These are phyloP conservation scores for Polymixis flavicincta DNA, from an alignment of 2,888 invertebrate species.

Conservation along the genomic window DNA sequence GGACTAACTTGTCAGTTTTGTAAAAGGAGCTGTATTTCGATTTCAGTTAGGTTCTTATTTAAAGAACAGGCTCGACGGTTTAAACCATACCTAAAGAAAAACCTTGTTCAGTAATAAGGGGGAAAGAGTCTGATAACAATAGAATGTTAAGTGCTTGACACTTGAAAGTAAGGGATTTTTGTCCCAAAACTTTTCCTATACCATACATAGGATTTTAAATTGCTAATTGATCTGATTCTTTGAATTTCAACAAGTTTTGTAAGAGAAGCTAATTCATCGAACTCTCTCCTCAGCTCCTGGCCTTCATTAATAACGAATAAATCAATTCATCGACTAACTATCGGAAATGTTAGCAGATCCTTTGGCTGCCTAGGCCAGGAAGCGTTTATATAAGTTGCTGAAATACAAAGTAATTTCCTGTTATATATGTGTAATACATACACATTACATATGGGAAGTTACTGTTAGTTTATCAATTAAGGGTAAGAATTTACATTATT, in stretches of 20 bases:
- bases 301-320: constrained; percentile 49
- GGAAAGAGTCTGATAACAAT: too few relatives aligned
- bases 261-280: constrained; percentile 1
- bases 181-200: too few relatives aligned
- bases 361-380: constrained; percentile 40
- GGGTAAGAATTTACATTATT: constrained; percentile 8
- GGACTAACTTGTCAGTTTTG: too few relatives aligned
- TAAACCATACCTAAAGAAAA: too few relatives aligned
- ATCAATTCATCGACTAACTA: constrained; percentile 35
- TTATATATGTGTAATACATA: constrained; percentile 46
- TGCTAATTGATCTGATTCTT: neutral
- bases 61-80: too few relatives aligned
- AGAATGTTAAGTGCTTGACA: too few relatives aligned
- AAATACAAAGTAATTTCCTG: constrained; percentile 53
- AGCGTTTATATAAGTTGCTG: constrained; percentile 59
- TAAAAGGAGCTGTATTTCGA: too few relatives aligned
- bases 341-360: constrained; percentile 61
- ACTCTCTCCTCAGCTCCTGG: constrained; percentile 38
- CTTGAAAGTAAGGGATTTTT: too few relatives aligned
- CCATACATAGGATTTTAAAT: neutral
- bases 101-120: too few relatives aligned
- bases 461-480: constrained; percentile 30
- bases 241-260: constrained; percentile 11
- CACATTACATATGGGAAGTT: constrained; percentile 26
- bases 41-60: too few relatives aligned